phyloP scores from a whole-genome alignment of 2,797 vertebrate species.

The Danio aesculapii region DNA sequence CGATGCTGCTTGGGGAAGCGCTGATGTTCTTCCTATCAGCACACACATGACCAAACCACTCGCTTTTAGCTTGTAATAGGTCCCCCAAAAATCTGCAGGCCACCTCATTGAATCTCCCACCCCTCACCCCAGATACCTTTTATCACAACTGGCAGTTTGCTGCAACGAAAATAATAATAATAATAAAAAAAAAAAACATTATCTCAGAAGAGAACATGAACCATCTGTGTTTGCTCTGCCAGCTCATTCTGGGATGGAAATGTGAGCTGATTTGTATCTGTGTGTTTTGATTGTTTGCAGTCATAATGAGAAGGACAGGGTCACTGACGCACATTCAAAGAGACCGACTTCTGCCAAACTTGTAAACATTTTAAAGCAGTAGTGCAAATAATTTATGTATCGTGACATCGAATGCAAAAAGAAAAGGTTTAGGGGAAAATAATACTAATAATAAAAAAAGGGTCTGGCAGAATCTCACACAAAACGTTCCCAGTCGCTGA shows the following conservation, averaged over 20 bases:
- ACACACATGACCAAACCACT: constrained; percentile 36
- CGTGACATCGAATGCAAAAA: constrained; percentile 54
- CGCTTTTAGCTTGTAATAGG: constrained; percentile 43
- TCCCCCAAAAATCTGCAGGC: constrained; percentile 33
- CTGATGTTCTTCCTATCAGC: constrained; percentile 47
- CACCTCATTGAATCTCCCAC: not conserved
- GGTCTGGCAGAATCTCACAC: constrained; percentile 41
- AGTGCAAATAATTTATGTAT: constrained; percentile 65
- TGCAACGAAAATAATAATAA: constrained; percentile 11
- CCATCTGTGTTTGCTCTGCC: constrained; percentile 52
- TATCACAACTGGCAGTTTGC: constrained; percentile 38
- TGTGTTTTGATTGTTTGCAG: constrained; percentile 54
- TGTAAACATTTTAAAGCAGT: constrained; percentile 61
- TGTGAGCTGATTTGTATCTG: constrained; percentile 53
- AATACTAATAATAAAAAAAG: constrained; percentile 31
- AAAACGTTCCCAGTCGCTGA: constrained; percentile 27
- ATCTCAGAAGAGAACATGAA: constrained; percentile 44
- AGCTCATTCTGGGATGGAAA: constrained; percentile 41
- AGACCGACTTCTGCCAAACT: constrained; percentile 47
- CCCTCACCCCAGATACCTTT: constrained; percentile 26
- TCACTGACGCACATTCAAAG: constrained; percentile 34
- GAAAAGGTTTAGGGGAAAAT: constrained; percentile 35
- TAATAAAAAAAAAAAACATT: constrained; percentile 30
- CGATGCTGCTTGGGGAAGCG: constrained; percentile 49
- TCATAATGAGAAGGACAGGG: constrained; percentile 41